A percentile compares a stretch with the other conserved stretches of the same genome.
Conservation (phyloP, 2,888 invertebrate species). For the Andrena camellia region DNA sequence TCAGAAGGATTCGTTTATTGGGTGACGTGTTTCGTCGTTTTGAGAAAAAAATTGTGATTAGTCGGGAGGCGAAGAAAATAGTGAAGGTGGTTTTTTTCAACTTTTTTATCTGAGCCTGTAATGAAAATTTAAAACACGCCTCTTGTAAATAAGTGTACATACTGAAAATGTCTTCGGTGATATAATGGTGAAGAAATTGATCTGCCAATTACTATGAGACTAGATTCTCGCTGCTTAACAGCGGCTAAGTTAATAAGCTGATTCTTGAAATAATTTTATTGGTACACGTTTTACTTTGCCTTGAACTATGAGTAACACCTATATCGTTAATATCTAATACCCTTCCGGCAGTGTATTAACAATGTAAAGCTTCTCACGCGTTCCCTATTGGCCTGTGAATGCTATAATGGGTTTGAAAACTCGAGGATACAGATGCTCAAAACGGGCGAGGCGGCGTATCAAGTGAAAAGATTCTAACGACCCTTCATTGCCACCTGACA, state of each 20-base stretch:
- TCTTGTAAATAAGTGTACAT: neutral
- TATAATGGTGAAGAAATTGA: neutral
- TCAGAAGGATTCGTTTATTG: too few species aligned
- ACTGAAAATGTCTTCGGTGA: neutral
- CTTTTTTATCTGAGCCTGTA: too few species aligned
- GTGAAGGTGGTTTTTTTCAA: too few species aligned
- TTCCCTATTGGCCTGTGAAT: constrained; percentile 14
- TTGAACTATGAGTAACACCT: neutral
- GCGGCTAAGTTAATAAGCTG: neutral
- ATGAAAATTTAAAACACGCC: neutral
- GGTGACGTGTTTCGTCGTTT: too few species aligned
- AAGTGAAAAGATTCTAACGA: constrained; percentile 59
- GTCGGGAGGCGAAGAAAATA: too few species aligned
- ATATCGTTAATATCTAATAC: constrained; percentile 9
- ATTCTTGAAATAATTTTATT: neutral
- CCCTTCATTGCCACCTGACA: constrained; percentile 62
- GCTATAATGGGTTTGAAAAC: constrained; percentile 40
- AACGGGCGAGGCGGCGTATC: constrained; percentile 20
- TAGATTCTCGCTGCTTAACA: neutral
- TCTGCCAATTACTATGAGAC: too few species aligned
- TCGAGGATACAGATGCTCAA: constrained; percentile 61
- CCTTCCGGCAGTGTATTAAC: constrained; percentile 4
- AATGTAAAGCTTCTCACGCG: constrained; percentile 3
- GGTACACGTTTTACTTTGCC: neutral
- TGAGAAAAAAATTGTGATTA: too few species aligned